Conservation (phyloP, 37 sponge, comb jelly and placozoan genomes). For the Amphimedon queenslandica region DNA sequence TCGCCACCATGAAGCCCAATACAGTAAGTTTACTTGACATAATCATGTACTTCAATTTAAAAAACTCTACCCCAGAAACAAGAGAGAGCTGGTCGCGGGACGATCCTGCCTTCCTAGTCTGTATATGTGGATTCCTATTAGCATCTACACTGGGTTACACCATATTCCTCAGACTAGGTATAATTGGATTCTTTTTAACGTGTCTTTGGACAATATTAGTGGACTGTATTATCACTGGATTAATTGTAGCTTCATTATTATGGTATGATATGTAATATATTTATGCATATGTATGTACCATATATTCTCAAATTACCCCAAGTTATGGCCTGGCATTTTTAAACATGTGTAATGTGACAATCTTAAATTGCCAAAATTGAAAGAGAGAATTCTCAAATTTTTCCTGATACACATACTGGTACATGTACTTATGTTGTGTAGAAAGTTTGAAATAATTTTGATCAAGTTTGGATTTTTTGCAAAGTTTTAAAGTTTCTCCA, state of each 20-base stretch:
- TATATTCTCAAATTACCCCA: too few relatives aligned
- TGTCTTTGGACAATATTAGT: constrained; percentile 77
- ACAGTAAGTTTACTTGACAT: constrained; percentile 1
- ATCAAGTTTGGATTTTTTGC: too few relatives aligned
- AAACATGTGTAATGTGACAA: too few relatives aligned
- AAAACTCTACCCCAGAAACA: constrained; percentile 58
- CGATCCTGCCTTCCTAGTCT: constrained; percentile 94
- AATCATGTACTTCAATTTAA: too few relatives aligned
- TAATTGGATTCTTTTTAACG: constrained; percentile 66
- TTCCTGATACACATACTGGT: too few relatives aligned
- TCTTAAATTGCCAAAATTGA: too few relatives aligned
- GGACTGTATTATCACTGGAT: constrained; percentile 78
- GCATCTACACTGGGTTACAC: constrained; percentile 67
- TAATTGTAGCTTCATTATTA: constrained; percentile 68
- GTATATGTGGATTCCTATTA: constrained; percentile 62
- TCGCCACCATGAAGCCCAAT: constrained; percentile 61
- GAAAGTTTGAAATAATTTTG: too few relatives aligned
- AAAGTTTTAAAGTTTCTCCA: too few relatives aligned
- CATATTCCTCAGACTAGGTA: constrained; percentile 47
- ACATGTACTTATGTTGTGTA: too few relatives aligned
- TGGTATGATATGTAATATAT: constrained; percentile 84
- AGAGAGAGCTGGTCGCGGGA: constrained; percentile 93
- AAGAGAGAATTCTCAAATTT: too few relatives aligned
- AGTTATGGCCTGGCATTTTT: too few relatives aligned
- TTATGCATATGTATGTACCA: not conserved